These are phyloP conservation scores for Volucella bombylans DNA, from an alignment of 2,888 invertebrate species.

Conservation along the genomic window DNA sequence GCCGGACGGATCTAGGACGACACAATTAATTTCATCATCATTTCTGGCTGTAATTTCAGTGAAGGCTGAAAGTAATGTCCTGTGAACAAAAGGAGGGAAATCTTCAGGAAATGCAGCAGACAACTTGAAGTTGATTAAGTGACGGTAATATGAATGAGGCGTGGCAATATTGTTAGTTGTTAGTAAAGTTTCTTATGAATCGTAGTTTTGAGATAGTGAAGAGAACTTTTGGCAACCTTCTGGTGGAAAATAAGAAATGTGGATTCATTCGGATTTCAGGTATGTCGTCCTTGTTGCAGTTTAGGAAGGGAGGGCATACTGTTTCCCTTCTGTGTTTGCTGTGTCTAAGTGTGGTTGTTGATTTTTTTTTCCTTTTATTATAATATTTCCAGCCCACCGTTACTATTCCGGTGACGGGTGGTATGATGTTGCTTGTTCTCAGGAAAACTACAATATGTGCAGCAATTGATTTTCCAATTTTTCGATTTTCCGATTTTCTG, in stretches of 20 bases:
- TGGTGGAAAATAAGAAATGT: conserved; percentile 29
- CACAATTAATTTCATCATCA: conserved; percentile 39
- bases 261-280: conserved; percentile 50
- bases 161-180: background rate
- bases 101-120: conserved; percentile 30
- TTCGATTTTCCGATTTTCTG: conserved; percentile 28
- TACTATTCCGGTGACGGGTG: background rate
- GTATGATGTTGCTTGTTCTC: background rate
- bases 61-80: conserved; percentile 25
- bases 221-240: background rate
- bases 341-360: background rate
- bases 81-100: conserved; percentile 30
- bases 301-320: background rate
- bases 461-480: conserved; percentile 47
- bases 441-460: background rate
- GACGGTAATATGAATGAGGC: background rate
- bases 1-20: background rate
- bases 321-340: too few relatives aligned
- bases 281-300: background rate
- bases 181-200: background rate
- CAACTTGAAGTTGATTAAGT: conserved; percentile 57
- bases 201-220: background rate
- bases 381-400: background rate
- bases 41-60: background rate
- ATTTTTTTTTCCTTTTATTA: conserved; percentile 5